Percentiles rank a stretch among this genome's conserved stretches.
These are phyloP conservation scores for Madoqua kirkii DNA, from an alignment of 2,113 vertebrate genomes.

Conservation along the genomic window DNA sequence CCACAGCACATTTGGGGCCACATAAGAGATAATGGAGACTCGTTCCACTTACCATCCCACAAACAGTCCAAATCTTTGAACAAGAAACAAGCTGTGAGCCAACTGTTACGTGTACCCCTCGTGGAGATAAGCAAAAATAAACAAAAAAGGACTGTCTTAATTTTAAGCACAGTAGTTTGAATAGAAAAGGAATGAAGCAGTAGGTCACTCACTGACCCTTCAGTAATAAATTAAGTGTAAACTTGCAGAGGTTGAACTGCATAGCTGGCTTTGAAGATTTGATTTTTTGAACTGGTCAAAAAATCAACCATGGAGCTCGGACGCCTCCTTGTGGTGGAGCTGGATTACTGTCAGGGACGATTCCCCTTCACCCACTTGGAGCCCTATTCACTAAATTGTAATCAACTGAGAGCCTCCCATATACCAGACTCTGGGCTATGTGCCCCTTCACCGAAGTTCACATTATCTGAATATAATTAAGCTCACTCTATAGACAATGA, in stretches of 20 bases:
- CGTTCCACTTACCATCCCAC: neutral
- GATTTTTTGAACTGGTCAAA: too few species aligned
- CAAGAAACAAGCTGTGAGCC: neutral
- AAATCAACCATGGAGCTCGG: constrained; percentile 36
- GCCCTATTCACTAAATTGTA: neutral
- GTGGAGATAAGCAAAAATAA: neutral
- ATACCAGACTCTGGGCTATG: neutral
- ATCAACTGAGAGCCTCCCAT: neutral
- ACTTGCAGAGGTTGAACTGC: neutral
- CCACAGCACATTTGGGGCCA: neutral
- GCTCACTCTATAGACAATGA: neutral
- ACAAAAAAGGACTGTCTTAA: neutral
- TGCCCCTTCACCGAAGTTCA: neutral
- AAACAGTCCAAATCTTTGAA: neutral
- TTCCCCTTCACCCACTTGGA: neutral
- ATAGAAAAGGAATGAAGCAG: neutral
- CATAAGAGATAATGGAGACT: neutral
- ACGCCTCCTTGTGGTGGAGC: constrained; percentile 39
- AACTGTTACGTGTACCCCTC: neutral
- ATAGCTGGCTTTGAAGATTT: neutral
- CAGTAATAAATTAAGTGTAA: constrained; percentile 16
- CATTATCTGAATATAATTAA: neutral
- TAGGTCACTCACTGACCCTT: neutral
- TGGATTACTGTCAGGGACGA: neutral
- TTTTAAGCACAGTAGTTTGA: neutral